Evolutionary conservation across 2,888 invertebrate species (phyloP).

Genomic region (Azorinus chamasolen): DNA sequence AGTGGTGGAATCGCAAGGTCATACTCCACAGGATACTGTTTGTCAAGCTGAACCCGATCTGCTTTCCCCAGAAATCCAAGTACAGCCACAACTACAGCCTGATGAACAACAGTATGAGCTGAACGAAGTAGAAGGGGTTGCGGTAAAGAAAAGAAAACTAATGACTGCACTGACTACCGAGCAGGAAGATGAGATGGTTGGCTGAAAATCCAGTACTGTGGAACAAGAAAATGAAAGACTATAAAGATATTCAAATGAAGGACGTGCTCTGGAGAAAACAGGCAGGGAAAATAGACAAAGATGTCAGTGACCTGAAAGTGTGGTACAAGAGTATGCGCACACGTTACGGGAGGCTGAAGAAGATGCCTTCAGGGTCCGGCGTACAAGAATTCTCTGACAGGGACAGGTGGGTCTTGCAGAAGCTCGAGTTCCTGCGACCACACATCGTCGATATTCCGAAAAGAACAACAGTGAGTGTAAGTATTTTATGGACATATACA

Average conservation of each 20-base stretch:
- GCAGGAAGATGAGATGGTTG: conserved; percentile 33
- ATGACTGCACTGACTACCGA: conserved; percentile 25
- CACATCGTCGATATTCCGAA: conserved; percentile 9
- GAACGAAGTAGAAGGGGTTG: too few relatives aligned
- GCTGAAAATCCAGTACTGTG: conserved; percentile 17
- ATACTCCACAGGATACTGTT: too few relatives aligned
- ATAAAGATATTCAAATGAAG: conserved; percentile 31
- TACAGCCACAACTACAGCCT: too few relatives aligned
- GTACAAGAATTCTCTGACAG: conserved; percentile 29
- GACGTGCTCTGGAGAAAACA: conserved; percentile 30
- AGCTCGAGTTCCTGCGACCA: conserved; percentile 22
- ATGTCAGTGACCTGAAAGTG: conserved; percentile 18
- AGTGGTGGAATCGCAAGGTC: too few relatives aligned
- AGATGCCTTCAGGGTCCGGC: conserved; percentile 33
- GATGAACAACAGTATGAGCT: too few relatives aligned
- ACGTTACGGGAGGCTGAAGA: conserved; percentile 30
- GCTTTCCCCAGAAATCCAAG: too few relatives aligned
- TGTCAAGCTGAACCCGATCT: too few relatives aligned
- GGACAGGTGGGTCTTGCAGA: conserved; percentile 11
- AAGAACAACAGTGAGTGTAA: too few relatives aligned
- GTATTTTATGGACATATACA: too few relatives aligned
- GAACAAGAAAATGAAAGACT: conserved; percentile 32
- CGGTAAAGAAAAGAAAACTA: conserved; percentile 6
- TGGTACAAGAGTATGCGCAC: conserved; percentile 42
- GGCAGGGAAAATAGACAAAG: conserved; percentile 21